A percentile compares a stretch with the other conserved stretches of the same genome.
These are phyloP conservation scores for Xerus rutilus DNA, from an alignment of 2,797 vertebrate species.

Conservation along the genomic window DNA sequence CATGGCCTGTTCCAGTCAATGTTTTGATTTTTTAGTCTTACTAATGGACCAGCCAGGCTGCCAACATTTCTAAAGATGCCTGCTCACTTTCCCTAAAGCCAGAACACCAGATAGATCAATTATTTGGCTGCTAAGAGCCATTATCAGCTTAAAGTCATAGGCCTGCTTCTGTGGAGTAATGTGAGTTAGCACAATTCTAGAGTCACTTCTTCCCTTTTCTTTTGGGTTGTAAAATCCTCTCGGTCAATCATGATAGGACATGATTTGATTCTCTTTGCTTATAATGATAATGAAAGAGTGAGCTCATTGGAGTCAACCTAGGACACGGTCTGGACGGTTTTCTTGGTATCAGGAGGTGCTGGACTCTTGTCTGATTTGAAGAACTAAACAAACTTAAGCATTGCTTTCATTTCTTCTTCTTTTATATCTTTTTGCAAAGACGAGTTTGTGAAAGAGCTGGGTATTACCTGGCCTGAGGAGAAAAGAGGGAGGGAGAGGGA, in stretches of 20 bases:
- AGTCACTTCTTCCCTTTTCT: background rate
- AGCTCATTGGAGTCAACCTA: constrained; percentile 67
- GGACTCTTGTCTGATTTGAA: background rate
- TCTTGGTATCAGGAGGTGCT: background rate
- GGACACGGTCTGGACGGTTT: constrained; percentile 32
- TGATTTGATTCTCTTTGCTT: constrained; percentile 33
- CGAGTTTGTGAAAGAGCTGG: constrained; percentile 5
- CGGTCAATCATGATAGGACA: background rate
- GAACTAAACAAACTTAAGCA: background rate
- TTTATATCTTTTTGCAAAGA: background rate
- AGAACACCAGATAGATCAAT: constrained; percentile 71
- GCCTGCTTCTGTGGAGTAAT: background rate
- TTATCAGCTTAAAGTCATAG: constrained; percentile 27
- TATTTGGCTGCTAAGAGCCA: constrained; percentile 59
- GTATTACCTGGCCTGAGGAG: background rate
- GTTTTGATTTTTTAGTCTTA: constrained; percentile 76
- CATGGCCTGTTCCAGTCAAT: constrained; percentile 78
- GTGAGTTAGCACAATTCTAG: background rate
- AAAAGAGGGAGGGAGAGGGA: background rate
- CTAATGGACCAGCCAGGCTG: constrained; percentile 77
- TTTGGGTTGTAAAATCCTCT: constrained; percentile 54
- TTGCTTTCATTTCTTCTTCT: background rate
- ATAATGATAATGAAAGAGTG: constrained; percentile 50
- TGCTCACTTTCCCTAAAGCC: constrained; percentile 59
- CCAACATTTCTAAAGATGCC: constrained; percentile 75